Evolutionary conservation across 2,888 invertebrate genomes (phyloP), one percentile per base, ranked within the genome.

Genomic region (Caenorhabditis sp.): DNA sequence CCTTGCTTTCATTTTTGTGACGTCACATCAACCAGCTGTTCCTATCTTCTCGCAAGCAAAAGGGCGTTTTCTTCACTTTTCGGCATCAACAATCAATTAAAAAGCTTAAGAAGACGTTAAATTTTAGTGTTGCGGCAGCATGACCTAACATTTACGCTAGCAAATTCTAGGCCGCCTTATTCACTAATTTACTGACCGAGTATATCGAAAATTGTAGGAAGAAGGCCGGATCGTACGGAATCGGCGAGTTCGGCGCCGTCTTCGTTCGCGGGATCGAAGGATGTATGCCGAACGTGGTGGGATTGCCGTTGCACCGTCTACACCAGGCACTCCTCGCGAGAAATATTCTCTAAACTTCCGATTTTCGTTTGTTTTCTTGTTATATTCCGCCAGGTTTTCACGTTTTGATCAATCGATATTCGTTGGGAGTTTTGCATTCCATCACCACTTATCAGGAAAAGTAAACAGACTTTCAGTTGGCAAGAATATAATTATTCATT

Each of bases 201-300:
- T 39, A n/a, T n/a, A 58, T n/a, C 13, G 24, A 20, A 50, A 39
- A 37, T 88, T 89, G 20, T 85, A 91, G 91, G 87, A 91, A 90
- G 79, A 91, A 91, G 91, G 96, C 96, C 6, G 96, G 96, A n/a
- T 94, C 93, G 0, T 96, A 95, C 89, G 95, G 95, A 1, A 93
- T 95, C 59, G 95, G 95, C 90, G 94, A 94, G 0, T 89, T 93
- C 1, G 96, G 95, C 6, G 94, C 94, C 0, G 93, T 93, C n/a
- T 91, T 96, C 58, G 92, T 96, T 43, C 92, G 93, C 87, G 92
- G 92, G 83, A 93, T 96, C 43, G 92, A 93, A 35, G 96, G 92
- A 56, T 95, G 95, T 88, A 95, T 93, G 90, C 95, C 93, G 90
- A 95, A 94, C 71, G 95, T 96, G 0, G 93, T 95, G 88, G 96